Conservation (phyloP, 2,113 vertebrate species). For the Strigops habroptila region DNA sequence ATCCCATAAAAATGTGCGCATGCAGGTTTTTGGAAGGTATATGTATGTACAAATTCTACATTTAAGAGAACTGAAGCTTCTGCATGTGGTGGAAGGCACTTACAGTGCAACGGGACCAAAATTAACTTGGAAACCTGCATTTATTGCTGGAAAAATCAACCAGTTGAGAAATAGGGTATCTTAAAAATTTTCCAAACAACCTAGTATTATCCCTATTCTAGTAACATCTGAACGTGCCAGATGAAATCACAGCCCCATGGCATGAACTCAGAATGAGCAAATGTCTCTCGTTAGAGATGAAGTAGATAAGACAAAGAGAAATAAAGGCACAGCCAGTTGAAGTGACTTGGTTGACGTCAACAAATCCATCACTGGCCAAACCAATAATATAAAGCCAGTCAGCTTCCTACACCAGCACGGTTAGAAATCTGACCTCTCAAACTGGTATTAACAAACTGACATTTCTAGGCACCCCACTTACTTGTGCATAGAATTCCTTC, state of each 20-base stretch:
- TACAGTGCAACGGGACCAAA: not conserved
- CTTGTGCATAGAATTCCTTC: not conserved
- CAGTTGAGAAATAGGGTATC: not conserved
- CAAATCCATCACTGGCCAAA: not conserved
- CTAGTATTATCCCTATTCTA: conserved; percentile 36
- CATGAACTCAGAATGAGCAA: conserved; percentile 26
- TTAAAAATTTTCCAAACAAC: conserved; percentile 13
- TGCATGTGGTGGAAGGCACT: not conserved
- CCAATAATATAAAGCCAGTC: not conserved
- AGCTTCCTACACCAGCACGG: not conserved
- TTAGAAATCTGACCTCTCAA: not conserved
- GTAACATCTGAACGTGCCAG: conserved; percentile 22
- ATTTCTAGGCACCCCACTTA: not conserved
- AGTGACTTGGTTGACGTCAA: conserved; percentile 14
- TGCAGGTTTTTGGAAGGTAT: not conserved
- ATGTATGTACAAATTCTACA: not conserved
- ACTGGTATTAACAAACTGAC: not conserved
- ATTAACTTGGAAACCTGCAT: not conserved
- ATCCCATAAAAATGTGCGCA: not conserved
- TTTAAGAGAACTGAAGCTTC: not conserved
- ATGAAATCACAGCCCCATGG: conserved; percentile 44
- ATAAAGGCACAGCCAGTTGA: not conserved
- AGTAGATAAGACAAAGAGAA: conserved; percentile 28
- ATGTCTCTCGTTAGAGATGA: conserved; percentile 15
- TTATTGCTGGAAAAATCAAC: conserved; percentile 26